A percentile compares a stretch with the other conserved stretches of the same genome.
These are phyloP conservation scores for Aphodius granarius DNA, from an alignment of 2,888 invertebrate genomes.

Conservation along the genomic window DNA sequence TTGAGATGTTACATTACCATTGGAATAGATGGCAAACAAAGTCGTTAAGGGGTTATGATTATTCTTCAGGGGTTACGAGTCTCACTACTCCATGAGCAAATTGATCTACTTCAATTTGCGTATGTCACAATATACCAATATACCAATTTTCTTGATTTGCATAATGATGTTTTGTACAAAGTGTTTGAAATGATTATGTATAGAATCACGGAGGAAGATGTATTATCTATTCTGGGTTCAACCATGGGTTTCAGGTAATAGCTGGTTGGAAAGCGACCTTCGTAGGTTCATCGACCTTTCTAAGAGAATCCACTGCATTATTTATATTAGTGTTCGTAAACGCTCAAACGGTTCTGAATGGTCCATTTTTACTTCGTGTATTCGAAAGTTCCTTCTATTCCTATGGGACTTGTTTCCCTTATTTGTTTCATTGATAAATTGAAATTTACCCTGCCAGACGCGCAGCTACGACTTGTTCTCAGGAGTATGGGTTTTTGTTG, in stretches of 20 bases:
- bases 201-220: no score
- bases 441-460: no score
- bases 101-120: no score
- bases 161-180: no score
- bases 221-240: neutral
- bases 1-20: neutral
- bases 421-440: no score
- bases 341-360: neutral
- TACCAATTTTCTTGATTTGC: no score
- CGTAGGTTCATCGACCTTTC: neutral
- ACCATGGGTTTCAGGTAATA: neutral
- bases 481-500: no score
- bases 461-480: no score
- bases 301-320: neutral
- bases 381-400: neutral
- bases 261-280: neutral
- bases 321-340: neutral
- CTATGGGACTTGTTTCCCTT: no score
- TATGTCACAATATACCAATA: no score
- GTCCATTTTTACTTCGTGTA: neutral
- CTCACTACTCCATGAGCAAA: neutral
- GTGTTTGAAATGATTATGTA: no score
- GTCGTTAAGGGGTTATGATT: neutral
- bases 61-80: neutral
- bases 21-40: neutral